Conservation (phyloP, 1,140 invertebrate genomes). For the Polypedilum pembai region DNA sequence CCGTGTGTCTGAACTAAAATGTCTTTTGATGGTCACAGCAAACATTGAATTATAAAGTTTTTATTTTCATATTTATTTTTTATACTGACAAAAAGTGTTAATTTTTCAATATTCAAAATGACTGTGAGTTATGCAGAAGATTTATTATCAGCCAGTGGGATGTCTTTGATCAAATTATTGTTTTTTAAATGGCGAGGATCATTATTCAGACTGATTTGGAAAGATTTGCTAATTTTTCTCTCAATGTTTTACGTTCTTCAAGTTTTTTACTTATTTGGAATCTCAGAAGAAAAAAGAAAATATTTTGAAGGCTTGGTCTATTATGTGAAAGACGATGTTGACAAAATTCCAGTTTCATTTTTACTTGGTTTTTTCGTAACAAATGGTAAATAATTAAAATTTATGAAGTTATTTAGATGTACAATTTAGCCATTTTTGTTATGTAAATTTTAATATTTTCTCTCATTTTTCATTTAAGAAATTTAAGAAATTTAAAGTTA, state of each 20-base stretch:
- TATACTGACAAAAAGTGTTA: too few relatives aligned
- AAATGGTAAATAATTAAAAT: too few relatives aligned
- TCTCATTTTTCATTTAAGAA: too few relatives aligned
- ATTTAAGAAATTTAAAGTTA: too few relatives aligned
- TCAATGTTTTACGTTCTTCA: conserved; percentile 74
- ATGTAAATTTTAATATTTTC: too few relatives aligned
- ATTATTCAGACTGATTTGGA: conserved; percentile 92
- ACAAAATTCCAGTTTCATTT: conserved; percentile 63
- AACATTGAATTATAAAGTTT: too few relatives aligned
- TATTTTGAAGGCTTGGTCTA: conserved; percentile 56
- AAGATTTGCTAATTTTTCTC: conserved; percentile 79
- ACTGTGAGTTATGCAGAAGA: not conserved
- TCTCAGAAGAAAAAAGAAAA: conserved; percentile 69
- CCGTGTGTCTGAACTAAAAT: too few relatives aligned
- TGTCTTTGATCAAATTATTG: not conserved
- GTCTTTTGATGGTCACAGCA: too few relatives aligned
- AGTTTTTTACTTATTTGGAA: conserved; percentile 70
- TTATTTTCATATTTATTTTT: too few relatives aligned
- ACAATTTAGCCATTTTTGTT: too few relatives aligned
- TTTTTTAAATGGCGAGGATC: conserved; percentile 86
- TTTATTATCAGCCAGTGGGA: not conserved
- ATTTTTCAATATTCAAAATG: not conserved
- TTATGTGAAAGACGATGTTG: conserved; percentile 60
- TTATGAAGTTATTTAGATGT: too few relatives aligned
- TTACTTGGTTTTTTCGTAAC: conserved; percentile 70